phyloP scores from a whole-genome alignment of 92 coral and sea anemone species.

The Palythoa grandiflora region DNA sequence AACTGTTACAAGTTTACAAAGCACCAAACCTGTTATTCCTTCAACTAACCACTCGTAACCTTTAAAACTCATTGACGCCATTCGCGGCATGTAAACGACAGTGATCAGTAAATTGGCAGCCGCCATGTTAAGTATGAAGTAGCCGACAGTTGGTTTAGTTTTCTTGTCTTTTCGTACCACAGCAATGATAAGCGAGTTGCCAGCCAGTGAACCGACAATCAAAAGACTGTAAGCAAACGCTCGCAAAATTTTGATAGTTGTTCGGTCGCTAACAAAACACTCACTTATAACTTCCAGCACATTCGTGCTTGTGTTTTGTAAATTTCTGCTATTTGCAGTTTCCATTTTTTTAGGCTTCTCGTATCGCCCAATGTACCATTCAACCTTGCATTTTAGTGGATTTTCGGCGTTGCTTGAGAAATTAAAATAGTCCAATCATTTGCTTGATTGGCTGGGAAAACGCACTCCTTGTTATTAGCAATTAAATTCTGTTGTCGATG shows the following conservation, averaged over 20 bases:
- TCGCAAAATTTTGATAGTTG: not conserved
- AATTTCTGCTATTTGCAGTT: not conserved
- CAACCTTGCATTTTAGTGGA: no score
- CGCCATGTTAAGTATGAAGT: conserved; percentile 39
- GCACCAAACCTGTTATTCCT: not conserved
- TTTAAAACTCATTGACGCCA: not conserved
- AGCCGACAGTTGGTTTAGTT: conserved; percentile 27
- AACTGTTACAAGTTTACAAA: conserved; percentile 22
- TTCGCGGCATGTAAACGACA: conserved; percentile 40
- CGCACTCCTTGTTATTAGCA: no score
- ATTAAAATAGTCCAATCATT: no score
- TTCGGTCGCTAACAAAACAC: conserved; percentile 16
- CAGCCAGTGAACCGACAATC: conserved; percentile 17
- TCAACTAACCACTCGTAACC: conserved; percentile 32
- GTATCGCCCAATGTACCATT: not conserved
- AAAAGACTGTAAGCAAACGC: conserved; percentile 21
- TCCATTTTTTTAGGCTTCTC: not conserved
- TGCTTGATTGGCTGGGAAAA: no score
- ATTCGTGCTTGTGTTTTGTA: not conserved
- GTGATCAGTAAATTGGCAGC: conserved; percentile 13
- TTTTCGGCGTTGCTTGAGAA: no score
- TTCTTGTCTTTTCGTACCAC: conserved; percentile 16
- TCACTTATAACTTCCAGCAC: not conserved
- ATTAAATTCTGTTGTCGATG: no score
- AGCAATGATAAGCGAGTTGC: conserved; percentile 32